A percentile compares a stretch with the other conserved stretches of the same genome.
These are phyloP conservation scores for Ariolimax columbianus DNA, from an alignment of 2,888 invertebrate genomes.

Conservation along the genomic window DNA sequence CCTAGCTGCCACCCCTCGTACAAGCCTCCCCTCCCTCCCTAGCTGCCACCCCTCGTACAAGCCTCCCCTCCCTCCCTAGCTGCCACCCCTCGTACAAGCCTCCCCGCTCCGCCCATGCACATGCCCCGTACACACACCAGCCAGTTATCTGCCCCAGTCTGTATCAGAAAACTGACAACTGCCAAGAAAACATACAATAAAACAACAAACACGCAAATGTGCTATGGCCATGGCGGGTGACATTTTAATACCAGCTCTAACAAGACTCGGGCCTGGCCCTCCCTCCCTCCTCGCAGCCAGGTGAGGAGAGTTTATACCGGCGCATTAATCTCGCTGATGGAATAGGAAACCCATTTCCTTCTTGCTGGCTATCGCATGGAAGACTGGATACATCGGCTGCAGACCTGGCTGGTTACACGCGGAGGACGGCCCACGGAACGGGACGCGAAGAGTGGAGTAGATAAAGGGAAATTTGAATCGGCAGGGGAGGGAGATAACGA, in stretches of 20 bases:
- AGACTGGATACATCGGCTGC: slow-evolving; percentile 39
- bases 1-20: too few relatives aligned
- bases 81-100: too few relatives aligned
- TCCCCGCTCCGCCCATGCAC: too few relatives aligned
- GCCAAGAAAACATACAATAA: background rate
- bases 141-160: too few relatives aligned
- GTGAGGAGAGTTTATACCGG: slow-evolving; percentile 43
- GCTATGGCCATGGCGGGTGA: background rate
- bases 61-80: too few relatives aligned
- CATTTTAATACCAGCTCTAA: slow-evolving; percentile 42
- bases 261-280: slow-evolving; percentile 26
- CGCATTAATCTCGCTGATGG: slow-evolving; percentile 41
- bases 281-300: slow-evolving; percentile 36
- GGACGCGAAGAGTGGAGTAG: background rate
- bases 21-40: background rate
- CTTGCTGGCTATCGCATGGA: slow-evolving; percentile 33
- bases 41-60: background rate
- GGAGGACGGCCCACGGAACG: slow-evolving; percentile 17
- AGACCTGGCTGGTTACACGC: slow-evolving; percentile 33
- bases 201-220: background rate
- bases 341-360: slow-evolving; percentile 48
- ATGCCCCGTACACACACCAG: too few relatives aligned
- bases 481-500: slow-evolving; percentile 38
- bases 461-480: slow-evolving; percentile 45
- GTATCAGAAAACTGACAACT: background rate